These are phyloP conservation scores for Eupeodes luniger DNA, from an alignment of 2,888 invertebrate genomes.

Conservation along the genomic window DNA sequence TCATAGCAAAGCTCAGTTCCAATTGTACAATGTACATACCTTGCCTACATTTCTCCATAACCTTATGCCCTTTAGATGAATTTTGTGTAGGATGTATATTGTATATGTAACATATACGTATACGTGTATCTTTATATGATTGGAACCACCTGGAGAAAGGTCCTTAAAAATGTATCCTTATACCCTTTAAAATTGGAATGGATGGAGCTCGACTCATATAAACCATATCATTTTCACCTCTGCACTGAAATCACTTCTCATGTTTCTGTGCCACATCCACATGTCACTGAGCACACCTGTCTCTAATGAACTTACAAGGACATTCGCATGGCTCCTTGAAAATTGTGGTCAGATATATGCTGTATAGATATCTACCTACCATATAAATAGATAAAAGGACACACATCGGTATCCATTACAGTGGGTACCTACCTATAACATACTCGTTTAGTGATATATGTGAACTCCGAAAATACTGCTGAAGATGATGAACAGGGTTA, in stretches of 20 bases:
- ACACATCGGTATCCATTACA: neutral
- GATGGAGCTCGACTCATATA: neutral
- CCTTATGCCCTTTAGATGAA: too few species aligned
- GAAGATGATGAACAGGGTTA: slow-evolving; percentile 34
- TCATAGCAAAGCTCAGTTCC: too few species aligned
- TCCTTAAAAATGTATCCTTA: slow-evolving; percentile 51
- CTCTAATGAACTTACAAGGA: slow-evolving; percentile 70
- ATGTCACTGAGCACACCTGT: slow-evolving; percentile 67
- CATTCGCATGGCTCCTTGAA: slow-evolving; percentile 4
- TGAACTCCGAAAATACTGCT: slow-evolving; percentile 3
- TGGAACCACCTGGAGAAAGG: slow-evolving; percentile 13
- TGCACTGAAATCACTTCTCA: slow-evolving; percentile 63
- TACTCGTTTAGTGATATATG: too few species aligned
- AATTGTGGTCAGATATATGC: slow-evolving; percentile 1
- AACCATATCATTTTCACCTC: slow-evolving; percentile 51
- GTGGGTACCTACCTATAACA: too few species aligned
- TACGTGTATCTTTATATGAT: too few species aligned
- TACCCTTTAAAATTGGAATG: slow-evolving; percentile 32
- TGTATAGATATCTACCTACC: neutral
- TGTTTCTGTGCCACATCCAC: slow-evolving; percentile 63
- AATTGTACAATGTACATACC: too few species aligned
- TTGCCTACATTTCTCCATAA: too few species aligned
- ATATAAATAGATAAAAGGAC: slow-evolving; percentile 10
- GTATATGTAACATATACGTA: too few species aligned
- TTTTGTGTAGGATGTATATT: too few species aligned